phyloP scores from a whole-genome alignment of 2,113 vertebrate genomes.

The Zosterops japonicus region DNA sequence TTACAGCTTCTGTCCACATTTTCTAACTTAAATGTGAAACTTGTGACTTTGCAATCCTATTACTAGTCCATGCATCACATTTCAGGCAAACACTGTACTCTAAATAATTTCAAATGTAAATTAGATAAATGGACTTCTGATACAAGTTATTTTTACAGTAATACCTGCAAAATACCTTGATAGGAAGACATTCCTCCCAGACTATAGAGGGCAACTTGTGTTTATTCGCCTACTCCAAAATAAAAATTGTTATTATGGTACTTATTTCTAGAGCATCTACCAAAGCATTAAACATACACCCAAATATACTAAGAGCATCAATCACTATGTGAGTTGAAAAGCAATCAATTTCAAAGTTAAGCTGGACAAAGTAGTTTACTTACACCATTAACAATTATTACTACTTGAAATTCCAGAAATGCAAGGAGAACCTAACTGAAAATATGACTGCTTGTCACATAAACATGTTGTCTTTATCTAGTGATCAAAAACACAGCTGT shows the following conservation, averaged over 20 bases:
- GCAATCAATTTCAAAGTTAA: not conserved
- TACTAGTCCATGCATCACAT: not conserved
- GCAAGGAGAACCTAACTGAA: not conserved
- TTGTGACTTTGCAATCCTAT: not conserved
- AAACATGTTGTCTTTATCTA: not conserved
- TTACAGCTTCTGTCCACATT: not conserved
- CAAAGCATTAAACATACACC: not conserved
- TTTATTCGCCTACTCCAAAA: not conserved
- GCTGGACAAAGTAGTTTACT: not conserved
- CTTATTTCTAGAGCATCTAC: not conserved
- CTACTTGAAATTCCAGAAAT: not conserved
- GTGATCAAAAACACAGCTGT: not conserved
- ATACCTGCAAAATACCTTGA: not conserved
- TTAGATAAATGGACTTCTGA: not conserved
- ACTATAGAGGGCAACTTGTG: not conserved
- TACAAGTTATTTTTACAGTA: not conserved
- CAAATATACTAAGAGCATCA: not conserved
- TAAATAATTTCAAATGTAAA: not conserved
- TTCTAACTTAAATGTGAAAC: not conserved
- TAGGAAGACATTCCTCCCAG: not conserved
- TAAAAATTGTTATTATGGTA: not conserved
- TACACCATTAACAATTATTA: not conserved
- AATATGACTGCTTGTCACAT: not conserved
- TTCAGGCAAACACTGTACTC: not conserved
- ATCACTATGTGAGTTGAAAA: not conserved